phyloP scores from a whole-genome alignment of 2,888 invertebrate genomes.

The Monochamus alternatus region DNA sequence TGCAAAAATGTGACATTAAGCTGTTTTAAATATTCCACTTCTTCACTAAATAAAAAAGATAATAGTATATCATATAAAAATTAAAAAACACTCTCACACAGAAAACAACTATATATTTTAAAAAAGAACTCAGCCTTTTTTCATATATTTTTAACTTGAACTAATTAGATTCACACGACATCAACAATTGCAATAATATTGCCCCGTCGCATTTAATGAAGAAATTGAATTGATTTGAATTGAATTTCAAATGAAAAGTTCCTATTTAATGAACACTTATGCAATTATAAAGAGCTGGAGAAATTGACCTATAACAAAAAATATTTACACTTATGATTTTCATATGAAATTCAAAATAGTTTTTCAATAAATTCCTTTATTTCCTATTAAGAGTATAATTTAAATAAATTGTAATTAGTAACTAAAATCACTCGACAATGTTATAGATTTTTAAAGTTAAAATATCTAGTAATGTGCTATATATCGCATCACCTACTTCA shows the following conservation, averaged over 20 bases:
- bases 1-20: slow-evolving; percentile 50
- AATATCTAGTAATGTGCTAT: slow-evolving; percentile 27
- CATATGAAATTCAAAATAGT: background rate
- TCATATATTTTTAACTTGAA: slow-evolving; percentile 39
- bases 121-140: slow-evolving; percentile 38
- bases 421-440: slow-evolving; percentile 26
- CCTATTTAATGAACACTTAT: background rate
- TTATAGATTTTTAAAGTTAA: slow-evolving; percentile 21
- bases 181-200: background rate
- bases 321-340: background rate
- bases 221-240: background rate
- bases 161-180: slow-evolving; percentile 9
- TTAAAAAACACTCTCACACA: slow-evolving; percentile 48
- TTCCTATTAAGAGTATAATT: slow-evolving; percentile 30
- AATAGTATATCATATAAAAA: slow-evolving; percentile 47
- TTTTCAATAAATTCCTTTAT: background rate
- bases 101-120: slow-evolving; percentile 35
- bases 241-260: background rate
- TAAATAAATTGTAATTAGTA: slow-evolving; percentile 37
- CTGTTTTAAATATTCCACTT: slow-evolving; percentile 52
- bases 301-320: background rate
- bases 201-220: background rate
- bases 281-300: background rate
- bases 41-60: slow-evolving; percentile 42
- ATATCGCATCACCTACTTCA: slow-evolving; percentile 25